These are phyloP conservation scores for Sphenopsis melanotis DNA, from an alignment of 2,797 vertebrate genomes.

Conservation along the genomic window DNA sequence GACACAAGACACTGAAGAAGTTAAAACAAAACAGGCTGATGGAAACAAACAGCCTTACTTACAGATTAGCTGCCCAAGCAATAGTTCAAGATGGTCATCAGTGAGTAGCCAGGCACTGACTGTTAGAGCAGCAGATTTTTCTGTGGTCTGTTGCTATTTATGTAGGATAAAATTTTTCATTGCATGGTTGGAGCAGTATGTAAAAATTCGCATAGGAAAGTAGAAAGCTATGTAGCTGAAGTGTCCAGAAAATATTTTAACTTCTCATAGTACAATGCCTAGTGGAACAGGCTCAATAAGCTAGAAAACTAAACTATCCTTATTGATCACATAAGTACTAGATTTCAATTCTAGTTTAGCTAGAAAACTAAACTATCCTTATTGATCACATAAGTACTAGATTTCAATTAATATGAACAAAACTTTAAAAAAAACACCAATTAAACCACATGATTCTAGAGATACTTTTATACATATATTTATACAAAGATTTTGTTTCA, in stretches of 20 bases:
- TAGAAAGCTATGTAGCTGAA: not conserved
- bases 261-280: not conserved
- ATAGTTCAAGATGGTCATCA: not conserved
- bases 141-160: not conserved
- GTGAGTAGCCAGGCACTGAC: not conserved
- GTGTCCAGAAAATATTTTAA: not conserved
- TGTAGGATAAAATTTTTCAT: not conserved
- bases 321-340: not conserved
- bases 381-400: not conserved
- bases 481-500: not conserved
- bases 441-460: not conserved
- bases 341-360: not conserved
- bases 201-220: not conserved
- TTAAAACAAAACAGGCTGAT: not conserved
- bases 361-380: not conserved
- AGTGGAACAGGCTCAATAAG: not conserved
- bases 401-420: not conserved
- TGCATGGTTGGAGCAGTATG: not conserved
- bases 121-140: not conserved
- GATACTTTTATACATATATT: not conserved
- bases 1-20: not conserved
- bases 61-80: not conserved
- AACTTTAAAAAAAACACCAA: not conserved
- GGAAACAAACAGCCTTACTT: not conserved
- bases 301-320: not conserved